These are phyloP conservation scores for Nasonia giraulti DNA, from an alignment of 1,140 invertebrate species.

Conservation along the genomic window DNA sequence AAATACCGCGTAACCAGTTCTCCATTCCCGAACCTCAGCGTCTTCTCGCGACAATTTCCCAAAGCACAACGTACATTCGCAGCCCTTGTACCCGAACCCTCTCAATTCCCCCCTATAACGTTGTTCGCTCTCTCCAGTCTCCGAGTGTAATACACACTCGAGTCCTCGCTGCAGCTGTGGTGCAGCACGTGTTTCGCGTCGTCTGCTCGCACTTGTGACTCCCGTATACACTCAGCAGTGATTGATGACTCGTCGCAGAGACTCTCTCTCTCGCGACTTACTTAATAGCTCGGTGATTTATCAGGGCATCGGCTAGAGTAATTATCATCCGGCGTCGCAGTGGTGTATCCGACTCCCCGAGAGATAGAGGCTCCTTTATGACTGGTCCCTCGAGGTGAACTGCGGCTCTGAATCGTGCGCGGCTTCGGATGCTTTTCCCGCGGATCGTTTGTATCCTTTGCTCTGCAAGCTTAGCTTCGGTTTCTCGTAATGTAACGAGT, in stretches of 20 bases:
- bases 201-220: not conserved
- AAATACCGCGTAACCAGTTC: too few species aligned
- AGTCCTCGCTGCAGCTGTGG: not conserved
- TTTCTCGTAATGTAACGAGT: constrained; percentile 27
- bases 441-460: not conserved
- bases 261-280: not conserved
- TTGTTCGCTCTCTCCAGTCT: too few species aligned
- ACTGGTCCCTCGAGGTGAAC: not conserved
- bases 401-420: not conserved
- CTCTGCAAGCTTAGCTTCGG: not conserved
- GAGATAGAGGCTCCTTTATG: constrained; percentile 4
- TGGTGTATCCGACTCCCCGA: not conserved
- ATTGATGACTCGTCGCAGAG: not conserved
- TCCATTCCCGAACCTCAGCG: too few species aligned
- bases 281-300: constrained; percentile 10
- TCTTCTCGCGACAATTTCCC: too few species aligned
- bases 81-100: too few species aligned
- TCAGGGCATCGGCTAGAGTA: not conserved
- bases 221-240: not conserved
- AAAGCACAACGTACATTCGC: too few species aligned
- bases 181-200: not conserved
- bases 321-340: not conserved
- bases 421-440: not conserved
- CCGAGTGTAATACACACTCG: not conserved
- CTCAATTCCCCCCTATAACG: too few species aligned